Conservation (phyloP, 2,113 vertebrate genomes). For the Cisticola juncidis region DNA sequence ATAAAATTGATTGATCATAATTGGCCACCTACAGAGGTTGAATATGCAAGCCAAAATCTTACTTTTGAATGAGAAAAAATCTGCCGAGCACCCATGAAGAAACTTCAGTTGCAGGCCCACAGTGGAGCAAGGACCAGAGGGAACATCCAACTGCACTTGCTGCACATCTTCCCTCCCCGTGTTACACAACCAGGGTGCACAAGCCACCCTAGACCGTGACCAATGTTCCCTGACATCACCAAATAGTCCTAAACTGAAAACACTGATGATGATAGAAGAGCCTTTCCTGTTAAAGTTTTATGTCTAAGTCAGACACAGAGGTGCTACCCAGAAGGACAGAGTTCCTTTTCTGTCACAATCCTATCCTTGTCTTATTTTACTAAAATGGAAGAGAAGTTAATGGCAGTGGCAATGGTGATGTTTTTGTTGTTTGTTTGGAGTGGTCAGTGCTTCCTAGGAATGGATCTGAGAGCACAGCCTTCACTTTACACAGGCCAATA, state of each 20-base stretch:
- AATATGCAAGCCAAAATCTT: not conserved
- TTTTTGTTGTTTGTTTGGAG: not conserved
- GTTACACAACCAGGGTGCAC: fast-evolving
- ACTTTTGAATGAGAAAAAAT: not conserved
- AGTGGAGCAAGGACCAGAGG: not conserved
- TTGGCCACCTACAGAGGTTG: not conserved
- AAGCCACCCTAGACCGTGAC: not conserved
- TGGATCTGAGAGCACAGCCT: not conserved
- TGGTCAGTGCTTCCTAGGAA: not conserved
- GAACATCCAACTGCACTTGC: fast-evolving
- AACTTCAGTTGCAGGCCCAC: not conserved
- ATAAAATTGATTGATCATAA: not conserved
- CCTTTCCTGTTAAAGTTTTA: not conserved
- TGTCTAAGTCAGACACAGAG: not conserved
- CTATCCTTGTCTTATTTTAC: not conserved
- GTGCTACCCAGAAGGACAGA: not conserved
- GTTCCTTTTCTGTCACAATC: not conserved
- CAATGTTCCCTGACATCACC: not conserved
- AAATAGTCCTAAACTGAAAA: not conserved
- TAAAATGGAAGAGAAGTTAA: not conserved
- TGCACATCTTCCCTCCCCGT: fast-evolving
- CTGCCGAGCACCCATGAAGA: not conserved
- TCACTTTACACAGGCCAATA: not conserved
- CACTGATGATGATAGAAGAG: not conserved
- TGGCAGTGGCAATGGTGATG: not conserved